Evolutionary conservation across 2,113 vertebrate species (phyloP).

Genomic region (Rhinoptilus africanus): DNA sequence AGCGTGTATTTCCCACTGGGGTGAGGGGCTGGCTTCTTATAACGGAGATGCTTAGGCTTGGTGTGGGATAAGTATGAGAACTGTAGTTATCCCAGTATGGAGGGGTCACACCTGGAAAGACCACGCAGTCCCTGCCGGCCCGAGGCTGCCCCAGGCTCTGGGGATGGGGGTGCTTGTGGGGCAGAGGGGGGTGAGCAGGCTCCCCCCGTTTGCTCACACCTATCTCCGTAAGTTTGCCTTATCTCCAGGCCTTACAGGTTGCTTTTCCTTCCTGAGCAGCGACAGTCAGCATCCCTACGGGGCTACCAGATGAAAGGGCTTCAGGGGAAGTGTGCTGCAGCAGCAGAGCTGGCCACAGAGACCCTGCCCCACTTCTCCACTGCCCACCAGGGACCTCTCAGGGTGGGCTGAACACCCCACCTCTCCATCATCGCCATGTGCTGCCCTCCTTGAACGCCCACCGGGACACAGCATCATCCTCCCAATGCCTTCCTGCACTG

Average conservation of each 20-base stretch:
- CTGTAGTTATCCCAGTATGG: accelerated
- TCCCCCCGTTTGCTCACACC: accelerated
- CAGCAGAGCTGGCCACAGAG: background rate
- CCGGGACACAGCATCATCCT: background rate
- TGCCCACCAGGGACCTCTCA: background rate
- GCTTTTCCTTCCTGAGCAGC: background rate
- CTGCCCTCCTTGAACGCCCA: background rate
- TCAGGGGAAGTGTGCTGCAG: accelerated
- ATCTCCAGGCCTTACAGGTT: background rate
- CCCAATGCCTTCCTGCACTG: accelerated
- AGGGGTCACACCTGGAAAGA: background rate
- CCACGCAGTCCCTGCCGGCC: too few species aligned
- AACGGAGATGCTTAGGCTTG: background rate
- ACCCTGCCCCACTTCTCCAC: accelerated
- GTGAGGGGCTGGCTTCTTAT: background rate
- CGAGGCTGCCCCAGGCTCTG: background rate
- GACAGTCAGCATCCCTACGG: background rate
- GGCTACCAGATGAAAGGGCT: background rate
- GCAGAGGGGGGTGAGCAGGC: background rate
- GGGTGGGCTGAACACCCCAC: background rate
- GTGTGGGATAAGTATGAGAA: background rate
- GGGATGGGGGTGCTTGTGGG: accelerated
- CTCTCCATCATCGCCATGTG: accelerated
- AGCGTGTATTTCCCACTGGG: background rate
- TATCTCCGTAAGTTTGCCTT: background rate